phyloP scores from a whole-genome alignment of 2,888 invertebrate species.

The Caenorhabditis afra region DNA sequence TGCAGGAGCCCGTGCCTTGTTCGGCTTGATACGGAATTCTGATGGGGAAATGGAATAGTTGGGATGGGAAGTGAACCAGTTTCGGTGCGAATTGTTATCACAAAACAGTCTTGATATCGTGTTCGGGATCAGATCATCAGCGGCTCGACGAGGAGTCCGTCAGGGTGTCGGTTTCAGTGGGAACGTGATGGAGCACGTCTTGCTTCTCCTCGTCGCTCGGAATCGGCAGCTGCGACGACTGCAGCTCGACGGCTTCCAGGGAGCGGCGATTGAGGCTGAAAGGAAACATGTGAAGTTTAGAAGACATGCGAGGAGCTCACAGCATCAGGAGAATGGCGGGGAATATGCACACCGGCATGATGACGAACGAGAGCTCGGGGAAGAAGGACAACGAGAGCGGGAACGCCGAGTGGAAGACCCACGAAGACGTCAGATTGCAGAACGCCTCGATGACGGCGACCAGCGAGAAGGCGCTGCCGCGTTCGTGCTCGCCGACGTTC shows the following conservation, averaged over 20 bases:
- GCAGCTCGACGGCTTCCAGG: constrained; percentile 9
- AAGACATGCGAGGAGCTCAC: constrained; percentile 43
- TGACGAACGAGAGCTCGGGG: constrained; percentile 67
- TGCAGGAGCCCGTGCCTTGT: no score
- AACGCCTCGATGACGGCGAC: constrained; percentile 65
- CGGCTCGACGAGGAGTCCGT: constrained; percentile 6
- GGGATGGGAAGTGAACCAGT: no score
- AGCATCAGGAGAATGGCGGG: constrained; percentile 59
- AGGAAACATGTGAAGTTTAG: background rate
- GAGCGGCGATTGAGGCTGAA: constrained; percentile 17
- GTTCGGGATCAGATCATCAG: background rate
- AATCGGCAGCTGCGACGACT: no score
- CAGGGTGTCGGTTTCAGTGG: constrained; percentile 38
- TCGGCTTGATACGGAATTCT: no score
- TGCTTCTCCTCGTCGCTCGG: constrained; percentile 7
- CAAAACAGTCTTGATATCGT: no score
- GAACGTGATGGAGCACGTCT: constrained; percentile 6
- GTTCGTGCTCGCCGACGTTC: constrained; percentile 56
- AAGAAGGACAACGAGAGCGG: constrained; percentile 65
- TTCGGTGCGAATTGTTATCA: no score
- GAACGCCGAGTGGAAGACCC: constrained; percentile 66
- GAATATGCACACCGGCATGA: constrained; percentile 63
- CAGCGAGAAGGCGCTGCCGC: constrained; percentile 63
- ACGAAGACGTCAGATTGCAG: constrained; percentile 63
- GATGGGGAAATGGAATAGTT: no score